Conservation (phyloP, 2,888 invertebrate species). For the Anticlea derivata region DNA sequence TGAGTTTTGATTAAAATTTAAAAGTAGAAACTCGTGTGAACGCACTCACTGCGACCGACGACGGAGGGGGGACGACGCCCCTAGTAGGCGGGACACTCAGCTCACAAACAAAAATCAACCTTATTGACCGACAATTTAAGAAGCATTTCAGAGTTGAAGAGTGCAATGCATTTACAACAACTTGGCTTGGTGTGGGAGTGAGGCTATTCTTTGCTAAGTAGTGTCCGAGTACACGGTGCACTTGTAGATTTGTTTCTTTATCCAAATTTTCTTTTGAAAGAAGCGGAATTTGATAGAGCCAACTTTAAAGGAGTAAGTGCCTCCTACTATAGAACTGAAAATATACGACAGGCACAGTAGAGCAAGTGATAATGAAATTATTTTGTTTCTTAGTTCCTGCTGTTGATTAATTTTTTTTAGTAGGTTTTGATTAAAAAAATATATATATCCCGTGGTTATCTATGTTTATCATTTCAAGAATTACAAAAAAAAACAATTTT, state of each 20-base stretch:
- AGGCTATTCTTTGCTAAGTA: constrained; percentile 73
- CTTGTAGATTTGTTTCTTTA: constrained; percentile 59
- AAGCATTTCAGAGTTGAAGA: constrained; percentile 30
- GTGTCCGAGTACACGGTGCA: constrained; percentile 63
- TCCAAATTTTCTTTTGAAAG: constrained; percentile 39
- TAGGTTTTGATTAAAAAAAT: no score
- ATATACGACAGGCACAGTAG: not conserved
- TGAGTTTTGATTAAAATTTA: constrained; percentile 79
- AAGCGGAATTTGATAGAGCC: constrained; percentile 23
- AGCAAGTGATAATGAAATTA: no score
- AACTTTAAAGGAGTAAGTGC: constrained; percentile 2
- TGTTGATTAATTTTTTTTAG: no score
- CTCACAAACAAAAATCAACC: constrained; percentile 42
- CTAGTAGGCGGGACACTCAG: constrained; percentile 72
- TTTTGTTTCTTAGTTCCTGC: no score
- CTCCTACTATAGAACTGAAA: constrained; percentile 4
- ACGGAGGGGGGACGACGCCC: constrained; percentile 77
- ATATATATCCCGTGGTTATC: no score
- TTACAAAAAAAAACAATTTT: no score
- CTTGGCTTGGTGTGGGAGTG: constrained; percentile 61
- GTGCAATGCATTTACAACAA: constrained; percentile 69
- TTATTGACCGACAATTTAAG: constrained; percentile 29
- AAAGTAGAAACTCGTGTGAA: constrained; percentile 75
- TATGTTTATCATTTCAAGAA: no score
- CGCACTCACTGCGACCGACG: constrained; percentile 65